Percentiles rank a stretch among this genome's conserved stretches.
Evolutionary conservation across 2,113 vertebrate species (phyloP).

Genomic region (Nipponia nippon): DNA sequence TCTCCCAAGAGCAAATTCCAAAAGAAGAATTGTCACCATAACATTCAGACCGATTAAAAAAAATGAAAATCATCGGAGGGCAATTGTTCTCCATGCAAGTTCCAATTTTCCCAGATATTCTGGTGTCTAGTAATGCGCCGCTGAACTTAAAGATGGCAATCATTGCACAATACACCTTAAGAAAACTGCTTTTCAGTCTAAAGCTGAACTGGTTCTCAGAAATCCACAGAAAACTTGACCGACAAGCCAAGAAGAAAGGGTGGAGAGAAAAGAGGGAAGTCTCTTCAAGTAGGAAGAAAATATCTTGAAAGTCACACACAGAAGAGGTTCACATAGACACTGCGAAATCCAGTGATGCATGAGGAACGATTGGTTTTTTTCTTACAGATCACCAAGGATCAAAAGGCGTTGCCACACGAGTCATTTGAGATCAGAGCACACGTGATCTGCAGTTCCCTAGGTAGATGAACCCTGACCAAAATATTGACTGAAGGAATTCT

Average conservation of each 20-base stretch:
- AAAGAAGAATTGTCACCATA: background rate
- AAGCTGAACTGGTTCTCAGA: background rate
- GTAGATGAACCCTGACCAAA: background rate
- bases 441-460: background rate
- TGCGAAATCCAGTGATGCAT: background rate
- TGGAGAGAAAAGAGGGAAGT: background rate
- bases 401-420: background rate
- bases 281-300: background rate
- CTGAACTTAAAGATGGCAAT: background rate
- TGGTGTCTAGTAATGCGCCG: background rate
- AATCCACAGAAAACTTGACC: background rate
- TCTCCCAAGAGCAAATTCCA: background rate
- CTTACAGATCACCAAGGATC: background rate
- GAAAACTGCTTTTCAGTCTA: background rate
- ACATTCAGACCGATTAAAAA: background rate
- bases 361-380: background rate
- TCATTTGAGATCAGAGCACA: background rate
- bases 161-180: background rate
- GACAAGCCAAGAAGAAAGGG: background rate
- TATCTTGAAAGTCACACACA: background rate
- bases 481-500: background rate
- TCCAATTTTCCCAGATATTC: background rate
- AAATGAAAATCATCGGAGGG: background rate
- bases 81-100: background rate
- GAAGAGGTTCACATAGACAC: background rate